These are phyloP conservation scores for Amblyjoppa proteus DNA, from an alignment of 2,888 invertebrate species.

Conservation along the genomic window DNA sequence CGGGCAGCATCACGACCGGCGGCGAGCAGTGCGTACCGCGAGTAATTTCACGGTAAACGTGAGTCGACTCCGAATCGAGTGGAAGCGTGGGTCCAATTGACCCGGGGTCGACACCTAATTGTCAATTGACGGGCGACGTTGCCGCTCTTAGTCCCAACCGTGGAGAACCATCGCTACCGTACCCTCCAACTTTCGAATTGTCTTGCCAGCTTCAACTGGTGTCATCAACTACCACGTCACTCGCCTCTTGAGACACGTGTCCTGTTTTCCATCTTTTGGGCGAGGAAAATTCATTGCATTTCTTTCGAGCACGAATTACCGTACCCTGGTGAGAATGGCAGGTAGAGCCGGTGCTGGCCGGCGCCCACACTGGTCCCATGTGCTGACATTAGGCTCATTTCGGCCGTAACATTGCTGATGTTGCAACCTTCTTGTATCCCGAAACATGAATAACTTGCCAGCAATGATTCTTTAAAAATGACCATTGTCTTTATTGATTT, in stretches of 20 bases:
- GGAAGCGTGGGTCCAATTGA: constrained; percentile 83
- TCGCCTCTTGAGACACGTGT: not conserved
- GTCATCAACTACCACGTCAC: not conserved
- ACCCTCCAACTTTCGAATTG: constrained; percentile 15
- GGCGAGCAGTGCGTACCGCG: constrained; percentile 75
- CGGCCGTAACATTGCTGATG: too few relatives aligned
- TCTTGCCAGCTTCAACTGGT: not conserved
- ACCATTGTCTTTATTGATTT: too few relatives aligned
- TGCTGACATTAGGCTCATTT: too few relatives aligned
- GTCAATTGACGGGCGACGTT: constrained; percentile 84
- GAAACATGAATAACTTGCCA: too few relatives aligned
- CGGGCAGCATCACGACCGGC: constrained; percentile 5
- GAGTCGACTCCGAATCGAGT: constrained; percentile 81
- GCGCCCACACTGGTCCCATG: too few relatives aligned
- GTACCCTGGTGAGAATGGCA: too few relatives aligned
- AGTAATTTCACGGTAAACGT: constrained; percentile 82
- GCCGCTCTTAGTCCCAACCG: constrained; percentile 70
- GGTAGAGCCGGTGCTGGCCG: too few relatives aligned
- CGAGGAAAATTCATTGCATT: not conserved
- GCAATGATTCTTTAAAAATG: too few relatives aligned
- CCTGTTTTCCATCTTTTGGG: not conserved
- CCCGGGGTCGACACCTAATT: constrained; percentile 82
- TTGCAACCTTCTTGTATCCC: too few relatives aligned
- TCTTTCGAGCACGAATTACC: too few relatives aligned
- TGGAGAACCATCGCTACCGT: constrained; percentile 41